Conservation (phyloP, 1,140 invertebrate genomes). For the Diorhabda carinulata region DNA sequence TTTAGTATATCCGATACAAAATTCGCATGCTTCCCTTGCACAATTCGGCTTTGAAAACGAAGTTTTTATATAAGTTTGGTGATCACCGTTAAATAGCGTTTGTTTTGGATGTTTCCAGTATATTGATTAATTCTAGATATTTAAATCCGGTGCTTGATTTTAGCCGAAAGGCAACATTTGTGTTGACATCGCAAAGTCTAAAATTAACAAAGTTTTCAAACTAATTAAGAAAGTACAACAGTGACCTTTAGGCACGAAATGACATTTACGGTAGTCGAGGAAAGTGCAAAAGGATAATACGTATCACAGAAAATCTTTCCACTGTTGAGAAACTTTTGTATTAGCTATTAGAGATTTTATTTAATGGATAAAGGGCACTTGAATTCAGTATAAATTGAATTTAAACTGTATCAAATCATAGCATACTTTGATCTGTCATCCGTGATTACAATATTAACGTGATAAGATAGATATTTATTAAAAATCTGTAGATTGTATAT, state of each 20-base stretch:
- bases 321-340: neutral
- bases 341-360: too few species aligned
- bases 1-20: neutral
- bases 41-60: neutral
- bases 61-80: too few species aligned
- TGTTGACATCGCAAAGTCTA: slow-evolving; percentile 1
- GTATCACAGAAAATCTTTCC: slow-evolving; percentile 1
- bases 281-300: slow-evolving; percentile 2
- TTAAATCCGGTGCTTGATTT: neutral
- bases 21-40: neutral
- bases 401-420: too few species aligned
- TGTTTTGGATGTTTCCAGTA: neutral
- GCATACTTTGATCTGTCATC: too few species aligned
- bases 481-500: too few species aligned
- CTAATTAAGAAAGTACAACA: slow-evolving; percentile 2
- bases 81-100: neutral
- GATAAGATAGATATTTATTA: too few species aligned
- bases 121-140: slow-evolving; percentile 3
- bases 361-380: too few species aligned
- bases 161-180: neutral
- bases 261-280: neutral
- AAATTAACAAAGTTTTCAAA: slow-evolving; percentile 3
- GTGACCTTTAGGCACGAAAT: neutral
- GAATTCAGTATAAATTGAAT: too few species aligned
- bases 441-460: too few species aligned